A percentile compares a stretch with the other conserved stretches of the same genome.
phyloP scores from a whole-genome alignment of 2,113 vertebrate genomes.

The Eleginops maclovinus region DNA sequence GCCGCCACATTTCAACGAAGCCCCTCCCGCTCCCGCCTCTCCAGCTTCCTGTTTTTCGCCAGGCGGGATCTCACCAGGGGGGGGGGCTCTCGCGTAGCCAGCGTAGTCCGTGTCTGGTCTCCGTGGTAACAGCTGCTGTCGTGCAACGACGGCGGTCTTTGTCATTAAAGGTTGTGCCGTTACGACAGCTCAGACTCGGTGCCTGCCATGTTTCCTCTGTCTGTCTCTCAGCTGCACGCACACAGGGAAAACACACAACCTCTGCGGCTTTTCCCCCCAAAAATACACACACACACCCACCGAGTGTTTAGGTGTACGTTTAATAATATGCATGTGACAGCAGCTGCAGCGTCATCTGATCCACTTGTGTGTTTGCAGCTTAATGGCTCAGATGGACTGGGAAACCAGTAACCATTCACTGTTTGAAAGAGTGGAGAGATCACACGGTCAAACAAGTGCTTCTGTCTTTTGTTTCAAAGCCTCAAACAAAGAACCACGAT shows the following conservation, averaged over 20 bases:
- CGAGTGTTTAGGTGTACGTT: too few relatives aligned
- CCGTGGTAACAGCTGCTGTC: conserved; percentile 40
- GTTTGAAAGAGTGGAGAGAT: not conserved
- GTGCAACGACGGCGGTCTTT: not conserved
- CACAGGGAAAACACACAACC: not conserved
- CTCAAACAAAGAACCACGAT: not conserved
- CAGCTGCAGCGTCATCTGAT: not conserved
- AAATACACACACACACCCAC: too few relatives aligned
- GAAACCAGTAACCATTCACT: not conserved
- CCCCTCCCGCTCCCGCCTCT: conserved; percentile 32
- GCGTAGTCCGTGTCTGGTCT: conserved; percentile 44
- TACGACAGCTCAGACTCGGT: conserved; percentile 6
- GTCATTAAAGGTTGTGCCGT: conserved; percentile 13
- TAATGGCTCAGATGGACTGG: conserved; percentile 5
- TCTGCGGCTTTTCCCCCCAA: too few relatives aligned
- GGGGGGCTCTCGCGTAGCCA: conserved; percentile 32
- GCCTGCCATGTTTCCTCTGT: conserved; percentile 4
- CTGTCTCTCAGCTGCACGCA: not conserved
- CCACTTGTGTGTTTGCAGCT: conserved; percentile 11
- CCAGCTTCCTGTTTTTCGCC: conserved; percentile 18
- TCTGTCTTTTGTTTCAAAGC: not conserved
- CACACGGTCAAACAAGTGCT: not conserved
- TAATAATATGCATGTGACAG: not conserved
- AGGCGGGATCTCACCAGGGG: not conserved
- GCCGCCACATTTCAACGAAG: conserved; percentile 62